Conservation (phyloP, 2,113 vertebrate genomes). For the Oceanodroma tethys region DNA sequence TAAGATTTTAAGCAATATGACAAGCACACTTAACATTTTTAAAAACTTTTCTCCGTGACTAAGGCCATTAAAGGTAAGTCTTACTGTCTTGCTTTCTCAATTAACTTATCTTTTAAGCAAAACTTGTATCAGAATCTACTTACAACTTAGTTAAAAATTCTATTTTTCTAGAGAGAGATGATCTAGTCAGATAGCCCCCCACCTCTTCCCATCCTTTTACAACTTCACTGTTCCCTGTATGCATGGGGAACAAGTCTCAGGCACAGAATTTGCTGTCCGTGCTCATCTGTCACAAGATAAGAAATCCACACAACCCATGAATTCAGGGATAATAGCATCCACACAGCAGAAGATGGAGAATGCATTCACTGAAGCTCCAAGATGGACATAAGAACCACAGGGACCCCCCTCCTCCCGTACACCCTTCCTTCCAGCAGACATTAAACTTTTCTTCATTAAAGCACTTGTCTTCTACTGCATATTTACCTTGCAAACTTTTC, state of each 20-base stretch:
- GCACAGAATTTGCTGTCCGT: not conserved
- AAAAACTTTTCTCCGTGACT: not conserved
- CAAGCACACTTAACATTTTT: not conserved
- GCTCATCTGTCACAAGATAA: not conserved
- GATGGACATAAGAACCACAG: fast-evolving
- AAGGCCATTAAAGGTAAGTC: not conserved
- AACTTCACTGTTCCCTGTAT: not conserved
- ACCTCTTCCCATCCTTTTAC: not conserved
- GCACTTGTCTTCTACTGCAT: not conserved
- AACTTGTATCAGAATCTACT: not conserved
- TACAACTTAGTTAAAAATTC: not conserved
- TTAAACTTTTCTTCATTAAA: not conserved
- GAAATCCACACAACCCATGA: not conserved
- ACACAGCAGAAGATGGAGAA: not conserved
- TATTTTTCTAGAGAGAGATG: not conserved
- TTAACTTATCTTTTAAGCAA: not conserved
- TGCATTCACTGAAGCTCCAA: not conserved
- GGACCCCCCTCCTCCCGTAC: too few species aligned
- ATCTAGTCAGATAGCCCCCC: not conserved
- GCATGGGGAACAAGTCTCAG: not conserved
- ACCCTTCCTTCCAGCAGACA: not conserved
- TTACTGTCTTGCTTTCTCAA: not conserved
- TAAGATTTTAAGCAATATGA: not conserved
- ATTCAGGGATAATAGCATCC: not conserved
- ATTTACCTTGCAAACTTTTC: not conserved